phyloP scores from a whole-genome alignment of 2,797 vertebrate species.

The Alosa sapidissima region DNA sequence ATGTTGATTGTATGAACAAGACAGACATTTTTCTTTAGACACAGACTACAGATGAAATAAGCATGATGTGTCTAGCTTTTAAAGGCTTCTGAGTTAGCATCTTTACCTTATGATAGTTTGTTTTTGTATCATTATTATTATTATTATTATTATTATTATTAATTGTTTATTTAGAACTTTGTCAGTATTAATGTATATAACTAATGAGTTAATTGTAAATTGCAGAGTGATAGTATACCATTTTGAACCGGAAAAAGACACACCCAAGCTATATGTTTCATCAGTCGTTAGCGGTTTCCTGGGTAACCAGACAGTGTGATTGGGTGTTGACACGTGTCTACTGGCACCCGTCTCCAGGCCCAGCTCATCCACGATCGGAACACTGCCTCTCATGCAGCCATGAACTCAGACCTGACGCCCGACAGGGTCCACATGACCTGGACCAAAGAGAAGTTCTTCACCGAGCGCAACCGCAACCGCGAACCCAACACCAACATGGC shows the following conservation, averaged over 20 bases:
- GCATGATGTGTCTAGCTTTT: no score
- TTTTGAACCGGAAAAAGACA: background rate
- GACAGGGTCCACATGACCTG: slow-evolving; percentile 96
- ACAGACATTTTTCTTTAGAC: background rate
- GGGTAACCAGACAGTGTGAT: background rate
- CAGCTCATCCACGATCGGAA: slow-evolving; percentile 96
- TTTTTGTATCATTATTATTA: no score
- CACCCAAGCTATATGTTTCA: background rate
- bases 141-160: no score
- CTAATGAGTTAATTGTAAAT: background rate
- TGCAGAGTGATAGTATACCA: background rate
- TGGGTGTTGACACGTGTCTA: background rate
- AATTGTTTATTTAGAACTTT: no score
- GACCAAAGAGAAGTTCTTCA: slow-evolving; percentile 92
- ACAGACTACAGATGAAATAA: background rate
- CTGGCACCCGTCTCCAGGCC: slow-evolving; percentile 70
- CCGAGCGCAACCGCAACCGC: slow-evolving; percentile 82
- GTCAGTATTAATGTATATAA: no score
- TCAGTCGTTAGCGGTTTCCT: background rate
- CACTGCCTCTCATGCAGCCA: slow-evolving; percentile 79
- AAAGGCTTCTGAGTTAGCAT: no score
- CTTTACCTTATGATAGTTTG: no score
- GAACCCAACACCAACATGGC: slow-evolving; percentile 73
- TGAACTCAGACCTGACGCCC: slow-evolving; percentile 62
- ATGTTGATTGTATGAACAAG: background rate